A percentile compares a stretch with the other conserved stretches of the same genome.
phyloP scores from a whole-genome alignment of 2,888 invertebrate species.

The Pterostichus madidus region DNA sequence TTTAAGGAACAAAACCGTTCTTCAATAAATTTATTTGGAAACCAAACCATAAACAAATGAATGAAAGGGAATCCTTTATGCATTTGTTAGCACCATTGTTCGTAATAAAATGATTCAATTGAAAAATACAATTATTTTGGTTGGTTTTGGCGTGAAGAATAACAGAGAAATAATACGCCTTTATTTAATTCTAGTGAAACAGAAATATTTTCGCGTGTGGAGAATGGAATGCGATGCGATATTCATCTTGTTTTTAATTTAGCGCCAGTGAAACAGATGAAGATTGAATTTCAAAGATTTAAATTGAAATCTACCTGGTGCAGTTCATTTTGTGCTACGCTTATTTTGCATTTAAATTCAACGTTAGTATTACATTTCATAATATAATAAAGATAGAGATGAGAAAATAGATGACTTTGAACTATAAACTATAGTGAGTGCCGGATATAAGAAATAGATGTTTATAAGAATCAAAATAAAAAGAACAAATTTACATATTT shows the following conservation, averaged over 20 bases:
- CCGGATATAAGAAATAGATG: no score
- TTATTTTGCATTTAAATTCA: not conserved
- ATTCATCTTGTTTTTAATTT: conserved; percentile 6
- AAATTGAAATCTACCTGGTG: not conserved
- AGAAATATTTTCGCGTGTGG: not conserved
- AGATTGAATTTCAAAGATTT: conserved; percentile 12
- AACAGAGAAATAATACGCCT: not conserved
- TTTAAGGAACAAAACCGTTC: conserved; percentile 13
- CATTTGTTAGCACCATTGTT: not conserved
- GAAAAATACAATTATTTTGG: not conserved
- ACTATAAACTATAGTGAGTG: no score
- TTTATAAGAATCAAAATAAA: no score
- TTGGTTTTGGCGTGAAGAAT: not conserved
- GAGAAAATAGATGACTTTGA: no score
- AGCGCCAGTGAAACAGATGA: not conserved
- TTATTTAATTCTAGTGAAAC: not conserved
- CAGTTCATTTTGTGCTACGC: not conserved
- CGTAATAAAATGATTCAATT: not conserved
- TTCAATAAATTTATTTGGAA: conserved; percentile 17
- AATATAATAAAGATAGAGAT: no score
- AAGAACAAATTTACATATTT: no score
- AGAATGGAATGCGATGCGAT: not conserved
- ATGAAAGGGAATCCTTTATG: not conserved
- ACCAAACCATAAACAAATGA: conserved; percentile 21
- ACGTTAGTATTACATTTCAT: no score